phyloP scores from a whole-genome alignment of 2,797 vertebrate genomes.

The Knipowitschia caucasica region DNA sequence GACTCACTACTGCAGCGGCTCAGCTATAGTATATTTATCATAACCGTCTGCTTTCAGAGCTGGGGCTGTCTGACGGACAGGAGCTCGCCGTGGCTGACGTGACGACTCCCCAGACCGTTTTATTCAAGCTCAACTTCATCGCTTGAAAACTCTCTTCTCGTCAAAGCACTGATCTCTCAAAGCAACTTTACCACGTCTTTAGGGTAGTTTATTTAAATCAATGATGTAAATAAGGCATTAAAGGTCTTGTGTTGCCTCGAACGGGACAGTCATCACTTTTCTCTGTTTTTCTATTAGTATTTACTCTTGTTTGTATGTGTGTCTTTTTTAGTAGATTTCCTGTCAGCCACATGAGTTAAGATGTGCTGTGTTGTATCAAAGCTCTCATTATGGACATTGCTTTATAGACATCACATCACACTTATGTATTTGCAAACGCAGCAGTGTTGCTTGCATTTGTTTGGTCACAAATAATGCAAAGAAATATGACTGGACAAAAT shows the following conservation, averaged over 20 bases:
- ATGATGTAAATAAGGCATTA: slow-evolving; percentile 45
- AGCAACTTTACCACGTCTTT: slow-evolving; percentile 16
- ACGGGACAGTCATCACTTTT: slow-evolving; percentile 19
- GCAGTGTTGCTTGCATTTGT: background rate
- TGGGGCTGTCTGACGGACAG: slow-evolving; percentile 94
- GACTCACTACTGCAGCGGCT: too few relatives aligned
- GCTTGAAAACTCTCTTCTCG: slow-evolving; percentile 61
- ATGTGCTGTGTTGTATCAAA: slow-evolving; percentile 59
- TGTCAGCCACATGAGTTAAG: slow-evolving; percentile 31
- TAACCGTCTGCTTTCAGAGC: too few relatives aligned
- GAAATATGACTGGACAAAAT: background rate
- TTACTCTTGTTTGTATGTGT: slow-evolving; percentile 50
- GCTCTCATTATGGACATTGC: slow-evolving; percentile 39
- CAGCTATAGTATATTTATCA: background rate
- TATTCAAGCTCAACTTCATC: slow-evolving; percentile 95
- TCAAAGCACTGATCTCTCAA: slow-evolving; percentile 26
- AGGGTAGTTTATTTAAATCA: slow-evolving; percentile 36
- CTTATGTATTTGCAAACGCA: background rate
- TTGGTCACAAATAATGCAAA: background rate
- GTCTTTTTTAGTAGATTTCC: slow-evolving; percentile 29
- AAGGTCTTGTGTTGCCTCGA: slow-evolving; percentile 23
- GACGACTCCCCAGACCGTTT: slow-evolving; percentile 93
- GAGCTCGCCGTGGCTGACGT: slow-evolving; percentile 94
- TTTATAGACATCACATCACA: background rate
- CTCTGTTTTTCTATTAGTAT: slow-evolving; percentile 46